Percentiles rank a stretch among this genome's conserved stretches.
Evolutionary conservation across 30 jellyfish, hydroid and myxozoan species (phyloP).

Genomic region (Aurelia aurita): DNA sequence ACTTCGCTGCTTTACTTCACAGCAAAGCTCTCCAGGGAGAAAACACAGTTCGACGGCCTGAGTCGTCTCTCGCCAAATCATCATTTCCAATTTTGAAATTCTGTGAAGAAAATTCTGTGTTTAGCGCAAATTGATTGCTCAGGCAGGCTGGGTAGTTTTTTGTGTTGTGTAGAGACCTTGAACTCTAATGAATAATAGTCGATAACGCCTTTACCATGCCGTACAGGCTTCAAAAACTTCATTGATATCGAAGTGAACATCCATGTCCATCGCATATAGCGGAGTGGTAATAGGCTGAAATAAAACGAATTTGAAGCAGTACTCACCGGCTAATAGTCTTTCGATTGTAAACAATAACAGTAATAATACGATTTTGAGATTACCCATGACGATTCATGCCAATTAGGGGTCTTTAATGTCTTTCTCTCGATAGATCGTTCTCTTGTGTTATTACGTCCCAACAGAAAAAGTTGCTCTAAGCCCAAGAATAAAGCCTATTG

Average conservation of each 20-base stretch:
- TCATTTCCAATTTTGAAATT: background rate
- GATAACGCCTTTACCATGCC: conserved; percentile 12
- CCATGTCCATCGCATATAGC: too few species aligned
- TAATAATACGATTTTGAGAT: conserved; percentile 50
- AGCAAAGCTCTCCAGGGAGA: conserved; percentile 19
- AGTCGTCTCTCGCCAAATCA: too few species aligned
- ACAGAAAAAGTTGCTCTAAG: conserved; percentile 10
- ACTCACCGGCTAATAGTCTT: conserved; percentile 58
- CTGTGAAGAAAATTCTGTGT: too few species aligned
- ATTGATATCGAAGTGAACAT: too few species aligned
- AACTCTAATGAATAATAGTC: conserved; percentile 1
- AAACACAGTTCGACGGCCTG: background rate
- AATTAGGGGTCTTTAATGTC: conserved; percentile 28
- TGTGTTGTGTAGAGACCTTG: background rate
- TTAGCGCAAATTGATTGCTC: too few species aligned
- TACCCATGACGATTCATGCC: conserved; percentile 64
- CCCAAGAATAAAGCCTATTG: conserved; percentile 56
- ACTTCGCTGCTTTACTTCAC: conserved; percentile 17
- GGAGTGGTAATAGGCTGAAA: too few species aligned
- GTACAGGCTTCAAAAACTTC: conserved; percentile 6
- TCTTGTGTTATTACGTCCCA: conserved; percentile 61
- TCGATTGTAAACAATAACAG: conserved; percentile 28
- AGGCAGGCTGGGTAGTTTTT: background rate
- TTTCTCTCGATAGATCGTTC: conserved; percentile 46
- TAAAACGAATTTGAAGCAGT: background rate